Base-by-base conservation (phyloP, 2,797 vertebrate species). In the Melanotaenia boesemani region DNA sequence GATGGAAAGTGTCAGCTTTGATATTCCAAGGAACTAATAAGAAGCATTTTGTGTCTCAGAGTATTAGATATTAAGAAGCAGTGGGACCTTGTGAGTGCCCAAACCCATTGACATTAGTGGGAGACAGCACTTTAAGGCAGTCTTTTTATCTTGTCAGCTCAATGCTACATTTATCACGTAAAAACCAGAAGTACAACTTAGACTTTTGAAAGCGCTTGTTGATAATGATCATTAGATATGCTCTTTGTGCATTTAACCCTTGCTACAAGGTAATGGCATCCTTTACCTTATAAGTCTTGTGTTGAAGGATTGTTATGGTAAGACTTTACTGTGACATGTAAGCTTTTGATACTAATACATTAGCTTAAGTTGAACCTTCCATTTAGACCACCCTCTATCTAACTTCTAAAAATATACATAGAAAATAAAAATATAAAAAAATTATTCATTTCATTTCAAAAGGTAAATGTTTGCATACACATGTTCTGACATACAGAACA, bases 11-110 rank as follows among this genome's bases (percentile, higher is more conserved):
- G 6, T 73, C 64, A 70, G 64, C 67, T 83, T 79, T 67, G 55
- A 54, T 62, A 41, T 57, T 63, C 59, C 65, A 16, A 70, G 56
- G 64, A 52, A 44, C 46, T 63, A 80, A 79, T 65, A 83, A 80
- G 75, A 63, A 63, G 69, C 67, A 55, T 81, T 88, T 79, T 79
- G 74, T 16, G 36, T 63, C 61, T 80, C n/a, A 6, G 0, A 1
- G 41, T 36, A 64, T 89, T 56, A 88, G 92, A 90, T 84, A 89
- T 91, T 85, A 60, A 91, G 80, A 55, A 86, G 79, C 59, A 22
- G 44, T 69, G 72, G 79, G 82, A 76, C 87, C 62, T 37, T 76
- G 46, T 7, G 56, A 68, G 72, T n/a, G 58, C 56, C 59, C 44
- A 67, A 63, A 74, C 58, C 65, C 39, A 39, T 22, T 79, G 75